Evolutionary conservation across 2,797 vertebrate species (phyloP).

Genomic region (Lates japonicus): DNA sequence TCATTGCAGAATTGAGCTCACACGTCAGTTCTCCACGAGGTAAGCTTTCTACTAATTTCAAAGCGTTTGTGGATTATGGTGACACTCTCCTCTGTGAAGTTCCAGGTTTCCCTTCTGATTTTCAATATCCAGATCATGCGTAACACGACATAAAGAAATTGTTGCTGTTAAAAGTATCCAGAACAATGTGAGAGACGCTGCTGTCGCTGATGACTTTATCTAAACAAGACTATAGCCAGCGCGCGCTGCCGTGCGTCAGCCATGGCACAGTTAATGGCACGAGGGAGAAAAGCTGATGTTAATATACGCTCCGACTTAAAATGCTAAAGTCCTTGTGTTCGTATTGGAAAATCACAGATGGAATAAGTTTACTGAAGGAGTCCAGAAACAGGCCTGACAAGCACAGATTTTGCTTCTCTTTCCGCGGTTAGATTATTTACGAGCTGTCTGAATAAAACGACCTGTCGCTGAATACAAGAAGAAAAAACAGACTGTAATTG

Average conservation of each 20-base stretch:
- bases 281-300: neutral
- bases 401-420: neutral
- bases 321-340: neutral
- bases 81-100: conserved; percentile 12
- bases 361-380: conserved; percentile 42
- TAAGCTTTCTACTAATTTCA: conserved; percentile 78
- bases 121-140: conserved; percentile 66
- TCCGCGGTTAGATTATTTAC: neutral
- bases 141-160: conserved; percentile 63
- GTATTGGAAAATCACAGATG: conserved; percentile 7
- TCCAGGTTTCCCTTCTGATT: conserved; percentile 51
- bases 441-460: conserved; percentile 22
- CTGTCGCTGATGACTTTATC: conserved; percentile 50
- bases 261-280: neutral
- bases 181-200: conserved; percentile 29
- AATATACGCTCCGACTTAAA: neutral
- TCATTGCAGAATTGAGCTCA: conserved; percentile 79
- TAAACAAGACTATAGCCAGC: neutral
- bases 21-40: conserved; percentile 75
- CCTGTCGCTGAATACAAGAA: neutral
- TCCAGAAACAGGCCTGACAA: conserved; percentile 48
- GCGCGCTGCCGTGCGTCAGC: conserved; percentile 15
- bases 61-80: conserved; percentile 26
- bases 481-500: conserved; percentile 22
- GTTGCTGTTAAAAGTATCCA: conserved; percentile 36